These are phyloP conservation scores for Micrasema minimum DNA, from an alignment of 1,140 invertebrate species.

Conservation along the genomic window DNA sequence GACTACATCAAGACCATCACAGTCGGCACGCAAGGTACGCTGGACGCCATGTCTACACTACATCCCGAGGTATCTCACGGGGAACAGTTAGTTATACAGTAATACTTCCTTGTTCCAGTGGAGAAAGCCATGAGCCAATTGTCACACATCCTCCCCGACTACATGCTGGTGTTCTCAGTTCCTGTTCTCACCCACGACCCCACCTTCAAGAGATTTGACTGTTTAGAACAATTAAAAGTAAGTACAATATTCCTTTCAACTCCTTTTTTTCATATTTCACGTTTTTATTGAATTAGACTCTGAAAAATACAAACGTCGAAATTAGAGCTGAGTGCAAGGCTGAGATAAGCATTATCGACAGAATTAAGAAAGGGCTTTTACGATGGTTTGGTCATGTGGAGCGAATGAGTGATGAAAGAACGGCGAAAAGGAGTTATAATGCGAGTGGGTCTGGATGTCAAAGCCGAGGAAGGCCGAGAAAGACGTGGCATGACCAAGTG, in stretches of 20 bases:
- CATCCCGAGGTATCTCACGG: neutral
- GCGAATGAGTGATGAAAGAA: no score
- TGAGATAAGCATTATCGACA: no score
- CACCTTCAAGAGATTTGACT: conserved; percentile 79
- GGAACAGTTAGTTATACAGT: neutral
- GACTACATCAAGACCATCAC: conserved; percentile 90
- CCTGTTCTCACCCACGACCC: conserved; percentile 93
- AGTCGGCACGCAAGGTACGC: conserved; percentile 61
- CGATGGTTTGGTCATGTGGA: no score
- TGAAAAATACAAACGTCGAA: no score
- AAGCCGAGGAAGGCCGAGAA: no score
- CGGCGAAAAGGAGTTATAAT: no score
- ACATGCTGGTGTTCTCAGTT: conserved; percentile 94
- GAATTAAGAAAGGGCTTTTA: no score
- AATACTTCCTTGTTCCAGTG: conserved; percentile 58
- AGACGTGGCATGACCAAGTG: no score
- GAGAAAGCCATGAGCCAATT: conserved; percentile 78
- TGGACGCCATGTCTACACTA: neutral
- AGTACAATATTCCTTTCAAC: conserved; percentile 5
- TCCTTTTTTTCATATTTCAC: neutral
- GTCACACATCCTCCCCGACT: conserved; percentile 93
- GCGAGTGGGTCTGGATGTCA: no score
- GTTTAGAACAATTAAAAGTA: conserved; percentile 78
- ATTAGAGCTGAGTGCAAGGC: no score
- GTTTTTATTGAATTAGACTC: no score